Evolutionary conservation across 1,140 invertebrate genomes (phyloP), one percentile per base, ranked within the genome.

Genomic region (Vanessa atalanta): DNA sequence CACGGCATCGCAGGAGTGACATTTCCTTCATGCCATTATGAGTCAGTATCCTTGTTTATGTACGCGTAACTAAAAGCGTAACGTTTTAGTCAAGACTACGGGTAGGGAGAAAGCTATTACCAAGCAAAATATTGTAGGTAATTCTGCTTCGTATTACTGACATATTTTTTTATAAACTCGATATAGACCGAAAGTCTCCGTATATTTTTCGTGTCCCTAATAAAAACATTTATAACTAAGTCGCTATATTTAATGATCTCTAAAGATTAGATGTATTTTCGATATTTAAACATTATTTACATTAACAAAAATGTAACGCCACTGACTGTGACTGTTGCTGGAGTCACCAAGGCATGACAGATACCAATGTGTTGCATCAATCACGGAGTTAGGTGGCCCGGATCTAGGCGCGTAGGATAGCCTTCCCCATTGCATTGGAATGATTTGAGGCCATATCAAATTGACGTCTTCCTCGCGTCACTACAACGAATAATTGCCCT

Each of bases 391-490:
- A 72, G 73, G 80, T 85, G 76, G 85, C 83, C 80, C 82, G 83
- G 85, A 88, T 90, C 86, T 84, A 80, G 65, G 51, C 65, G 83
- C 79, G 88, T 89, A 87, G 88, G 88, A 86, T 88, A 87, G 79
- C 85, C 84, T 89, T 87, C 90, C 90, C 88, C 86, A 85, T 83
- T 85, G 83, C 82, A 88, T 75, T 81, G 85, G 81, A 86, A 80
- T 87, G 89, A 90, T 92, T 92, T 92, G 90, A 92, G 90, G 90
- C 88, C 90, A 88, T 80, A 79, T 81, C 85, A 91, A 92, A 91
- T 91, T 89, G 90, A 85, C 75, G 81, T 82, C 88, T 88, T 92
- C 90, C 90, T 91, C 83, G 74, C 84, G 61, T 50, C 69, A 75
- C 74, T 70, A 78, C 79, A 77, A 69, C 63, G 76, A 73, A 90